Evolutionary conservation across 2,113 vertebrate genomes (phyloP).

Genomic region (Callocephalon fimbriatum): DNA sequence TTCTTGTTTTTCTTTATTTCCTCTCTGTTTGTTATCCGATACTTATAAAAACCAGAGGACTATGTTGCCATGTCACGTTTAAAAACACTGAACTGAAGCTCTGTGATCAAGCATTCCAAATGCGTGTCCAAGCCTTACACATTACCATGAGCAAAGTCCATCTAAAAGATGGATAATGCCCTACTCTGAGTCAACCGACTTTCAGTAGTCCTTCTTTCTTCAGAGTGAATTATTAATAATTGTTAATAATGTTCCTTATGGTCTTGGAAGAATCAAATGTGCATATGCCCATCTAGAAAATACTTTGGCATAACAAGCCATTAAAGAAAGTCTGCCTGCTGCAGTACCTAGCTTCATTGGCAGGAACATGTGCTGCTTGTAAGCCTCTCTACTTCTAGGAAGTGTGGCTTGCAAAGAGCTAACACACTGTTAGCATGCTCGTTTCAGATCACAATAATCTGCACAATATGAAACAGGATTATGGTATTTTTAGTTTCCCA

Average conservation of each 20-base stretch:
- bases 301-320: not conserved
- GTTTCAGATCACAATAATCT: not conserved
- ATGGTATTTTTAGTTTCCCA: not conserved
- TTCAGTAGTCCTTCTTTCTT: not conserved
- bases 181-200: not conserved
- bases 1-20: not conserved
- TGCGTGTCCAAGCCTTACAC: not conserved
- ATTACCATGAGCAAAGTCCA: not conserved
- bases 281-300: not conserved
- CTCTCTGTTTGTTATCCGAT: not conserved
- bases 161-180: not conserved
- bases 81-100: not conserved
- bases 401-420: not conserved
- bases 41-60: not conserved
- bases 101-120: not conserved
- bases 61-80: not conserved
- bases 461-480: not conserved
- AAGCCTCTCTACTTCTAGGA: not conserved
- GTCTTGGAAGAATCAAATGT: not conserved
- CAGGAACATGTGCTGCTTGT: not conserved
- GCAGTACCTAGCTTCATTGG: not conserved
- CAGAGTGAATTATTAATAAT: not conserved
- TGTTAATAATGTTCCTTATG: not conserved
- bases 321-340: not conserved
- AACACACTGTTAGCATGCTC: not conserved